Evolutionary conservation across 2,888 invertebrate species (phyloP).

Genomic region (Phragmatobia fuliginosa): DNA sequence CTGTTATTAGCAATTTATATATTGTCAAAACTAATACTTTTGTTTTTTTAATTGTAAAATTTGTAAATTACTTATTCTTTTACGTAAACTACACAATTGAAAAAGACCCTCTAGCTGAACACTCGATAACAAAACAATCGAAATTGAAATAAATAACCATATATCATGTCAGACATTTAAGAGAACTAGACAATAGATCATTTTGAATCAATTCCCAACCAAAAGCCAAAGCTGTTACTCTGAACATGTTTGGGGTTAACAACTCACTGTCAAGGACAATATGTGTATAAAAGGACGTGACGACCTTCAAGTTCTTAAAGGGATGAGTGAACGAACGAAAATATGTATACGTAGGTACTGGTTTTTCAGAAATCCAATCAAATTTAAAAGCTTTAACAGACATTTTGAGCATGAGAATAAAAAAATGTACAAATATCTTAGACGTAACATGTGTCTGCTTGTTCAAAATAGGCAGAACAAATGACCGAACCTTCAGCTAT

Average conservation of each 20-base stretch:
- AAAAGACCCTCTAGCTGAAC: not conserved
- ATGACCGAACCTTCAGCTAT: not conserved
- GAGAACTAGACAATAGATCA: not conserved
- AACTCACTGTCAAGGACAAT: conserved; percentile 2
- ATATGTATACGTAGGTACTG: not conserved
- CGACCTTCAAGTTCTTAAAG: not conserved
- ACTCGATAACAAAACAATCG: not conserved
- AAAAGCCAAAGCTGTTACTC: not conserved
- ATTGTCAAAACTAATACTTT: too few species aligned
- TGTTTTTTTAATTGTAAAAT: too few species aligned
- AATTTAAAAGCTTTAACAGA: not conserved
- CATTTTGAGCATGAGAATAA: not conserved
- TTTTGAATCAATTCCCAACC: not conserved
- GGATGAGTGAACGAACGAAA: not conserved
- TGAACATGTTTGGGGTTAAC: not conserved
- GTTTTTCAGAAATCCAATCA: not conserved
- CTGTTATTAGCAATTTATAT: too few species aligned
- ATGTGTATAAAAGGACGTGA: not conserved
- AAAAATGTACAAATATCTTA: too few species aligned
- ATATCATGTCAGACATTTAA: not conserved
- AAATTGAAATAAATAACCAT: not conserved
- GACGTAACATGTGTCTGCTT: not conserved
- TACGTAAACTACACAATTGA: not conserved
- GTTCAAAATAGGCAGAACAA: not conserved
- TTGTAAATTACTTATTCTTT: not conserved